A percentile compares a stretch with the other conserved stretches of the same genome.
These are phyloP conservation scores for Alauda arvensis DNA, from an alignment of 2,797 vertebrate species.

Conservation along the genomic window DNA sequence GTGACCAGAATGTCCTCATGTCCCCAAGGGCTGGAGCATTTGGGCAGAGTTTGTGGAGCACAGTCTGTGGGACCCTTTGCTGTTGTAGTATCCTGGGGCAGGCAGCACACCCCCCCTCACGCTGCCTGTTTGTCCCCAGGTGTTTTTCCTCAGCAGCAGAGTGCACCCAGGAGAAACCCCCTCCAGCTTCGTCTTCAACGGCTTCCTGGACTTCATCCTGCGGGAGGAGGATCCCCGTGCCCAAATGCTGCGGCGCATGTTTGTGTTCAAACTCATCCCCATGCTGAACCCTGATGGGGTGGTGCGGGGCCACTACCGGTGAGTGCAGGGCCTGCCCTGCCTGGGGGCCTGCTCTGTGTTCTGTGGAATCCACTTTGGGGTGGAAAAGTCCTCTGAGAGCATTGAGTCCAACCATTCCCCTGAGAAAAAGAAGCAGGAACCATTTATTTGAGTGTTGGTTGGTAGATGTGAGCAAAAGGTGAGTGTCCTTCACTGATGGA, in stretches of 20 bases:
- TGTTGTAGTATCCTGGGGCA: fast-evolving
- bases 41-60: neutral
- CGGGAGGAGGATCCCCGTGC: slow-evolving; percentile 90
- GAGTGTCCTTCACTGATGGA: neutral
- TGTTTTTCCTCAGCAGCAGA: slow-evolving; percentile 95
- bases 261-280: slow-evolving; percentile 95
- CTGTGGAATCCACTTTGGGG: fast-evolving
- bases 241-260: slow-evolving; percentile 86
- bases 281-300: slow-evolving; percentile 97
- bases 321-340: neutral
- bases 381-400: neutral
- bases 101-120: neutral
- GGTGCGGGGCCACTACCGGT: slow-evolving; percentile 93
- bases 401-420: fast-evolving
- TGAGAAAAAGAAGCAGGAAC: neutral
- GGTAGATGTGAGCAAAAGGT: neutral
- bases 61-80: neutral
- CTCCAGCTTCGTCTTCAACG: slow-evolving; percentile 95
- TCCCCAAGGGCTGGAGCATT: neutral
- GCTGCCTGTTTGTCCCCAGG: slow-evolving; percentile 57
- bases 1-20: fast-evolving
- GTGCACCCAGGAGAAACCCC: slow-evolving; percentile 97
- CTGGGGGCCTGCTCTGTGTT: neutral
- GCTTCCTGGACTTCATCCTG: slow-evolving; percentile 93
- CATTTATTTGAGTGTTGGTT: neutral